Conservation (phyloP, 2,113 vertebrate genomes). For the Talpa occidentalis region DNA sequence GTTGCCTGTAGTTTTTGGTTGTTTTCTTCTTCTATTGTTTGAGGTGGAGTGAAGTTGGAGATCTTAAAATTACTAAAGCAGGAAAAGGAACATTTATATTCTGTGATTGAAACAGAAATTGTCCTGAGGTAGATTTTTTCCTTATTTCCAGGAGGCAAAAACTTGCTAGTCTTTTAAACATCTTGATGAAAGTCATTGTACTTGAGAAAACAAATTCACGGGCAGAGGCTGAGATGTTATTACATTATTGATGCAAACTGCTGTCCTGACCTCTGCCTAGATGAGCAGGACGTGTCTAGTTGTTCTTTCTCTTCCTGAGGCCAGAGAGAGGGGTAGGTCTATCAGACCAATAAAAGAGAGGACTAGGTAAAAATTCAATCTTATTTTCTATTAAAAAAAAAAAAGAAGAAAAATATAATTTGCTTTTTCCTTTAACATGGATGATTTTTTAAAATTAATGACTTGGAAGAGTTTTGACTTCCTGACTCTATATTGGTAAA, state of each 20-base stretch:
- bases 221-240: neutral
- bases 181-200: neutral
- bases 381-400: neutral
- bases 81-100: neutral
- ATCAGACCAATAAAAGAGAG: neutral
- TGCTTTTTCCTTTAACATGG: neutral
- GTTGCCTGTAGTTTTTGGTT: neutral
- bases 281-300: neutral
- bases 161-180: neutral
- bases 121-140: neutral
- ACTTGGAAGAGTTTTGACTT: neutral
- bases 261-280: neutral
- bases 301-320: neutral
- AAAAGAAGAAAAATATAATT: neutral
- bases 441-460: neutral
- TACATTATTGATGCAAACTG: neutral
- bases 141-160: neutral
- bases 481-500: neutral
- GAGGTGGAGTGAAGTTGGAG: neutral
- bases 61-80: slow-evolving; percentile 19
- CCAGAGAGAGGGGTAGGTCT: neutral
- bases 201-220: neutral
- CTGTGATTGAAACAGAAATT: neutral
- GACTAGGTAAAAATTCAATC: neutral
- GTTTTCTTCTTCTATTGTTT: neutral